Percentiles rank a stretch among this genome's conserved stretches.
These are phyloP conservation scores for Zootermopsis nevadensis DNA, from an alignment of 2,888 invertebrate species.

Conservation along the genomic window DNA sequence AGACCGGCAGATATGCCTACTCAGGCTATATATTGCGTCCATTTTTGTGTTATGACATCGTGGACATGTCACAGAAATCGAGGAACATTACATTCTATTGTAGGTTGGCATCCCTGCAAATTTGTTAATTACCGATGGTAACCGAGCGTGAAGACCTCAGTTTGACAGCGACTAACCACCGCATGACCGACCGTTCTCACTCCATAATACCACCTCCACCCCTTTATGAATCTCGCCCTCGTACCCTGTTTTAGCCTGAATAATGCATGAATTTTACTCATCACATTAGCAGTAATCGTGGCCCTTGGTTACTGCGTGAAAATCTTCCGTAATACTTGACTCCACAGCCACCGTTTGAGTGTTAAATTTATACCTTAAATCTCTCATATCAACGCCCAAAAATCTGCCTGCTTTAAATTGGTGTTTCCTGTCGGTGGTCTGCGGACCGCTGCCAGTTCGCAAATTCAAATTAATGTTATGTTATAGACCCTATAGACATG, in stretches of 20 bases:
- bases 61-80: neutral
- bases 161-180: constrained; percentile 37
- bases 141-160: constrained; percentile 39
- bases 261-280: constrained; percentile 25
- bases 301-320: neutral
- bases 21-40: too few relatives aligned
- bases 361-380: constrained; percentile 23
- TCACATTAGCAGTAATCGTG: neutral
- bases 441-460: too few relatives aligned
- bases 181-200: constrained; percentile 18
- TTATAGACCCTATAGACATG: too few relatives aligned
- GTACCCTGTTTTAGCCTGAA: constrained; percentile 18
- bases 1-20: too few relatives aligned
- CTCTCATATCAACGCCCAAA: neutral
- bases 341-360: neutral
- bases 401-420: neutral
- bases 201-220: constrained; percentile 8
- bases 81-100: neutral
- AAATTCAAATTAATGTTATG: too few relatives aligned
- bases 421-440: too few relatives aligned
- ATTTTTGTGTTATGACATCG: too few relatives aligned
- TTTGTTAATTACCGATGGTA: constrained; percentile 32
- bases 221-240: constrained; percentile 4
- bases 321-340: constrained; percentile 35
- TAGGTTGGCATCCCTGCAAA: neutral